Base-by-base conservation (phyloP, 2,888 invertebrate species). In the Globia sparganii region DNA sequence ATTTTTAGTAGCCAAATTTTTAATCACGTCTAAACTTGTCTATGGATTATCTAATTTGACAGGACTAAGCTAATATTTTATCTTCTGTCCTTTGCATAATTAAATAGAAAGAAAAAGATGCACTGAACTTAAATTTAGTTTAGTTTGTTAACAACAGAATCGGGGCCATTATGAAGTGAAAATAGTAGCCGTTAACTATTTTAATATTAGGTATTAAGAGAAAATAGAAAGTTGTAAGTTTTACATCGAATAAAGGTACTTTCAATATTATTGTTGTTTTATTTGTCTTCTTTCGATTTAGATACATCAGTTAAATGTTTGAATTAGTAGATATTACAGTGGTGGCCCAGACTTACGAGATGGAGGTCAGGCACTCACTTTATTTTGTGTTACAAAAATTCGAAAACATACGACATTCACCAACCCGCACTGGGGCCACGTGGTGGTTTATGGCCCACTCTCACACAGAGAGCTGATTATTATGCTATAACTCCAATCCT, bases 201-300 rank as follows among this genome's bases (percentile, higher is more conserved):
- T n/a, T 6, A 53, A 34, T n/a, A 49, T 21, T 25, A 58, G n/a
- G 6, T 67, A 62, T 34, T 53, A 40, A n/a, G 34, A 72, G 25
- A 46, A 28, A 18, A 56, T 37, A 56, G 53, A 66, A 61, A 66
- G 28, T 13, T 67, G 31, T 25, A 40, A 59, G 65, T 59, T 59
- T 70, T 43, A 61, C 70, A 46, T 61, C 4, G 1, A 83, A 83
- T 83, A 83, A 83, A 83, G 6, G 59, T 65, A 40, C 34, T 76
- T 28, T 72, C 15, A 58, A 76, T 31, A 18, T 53, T 34, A 28
- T 28, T 58, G 53, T 80, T 76, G 84, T 83, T 83, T 83, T 65
- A 83, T 83, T 83, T 80, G 15, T 58, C 18, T 49, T 40, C 4
- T 37, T 21, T 49, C 21, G 21, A 21, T 21, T 49, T 49, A 46